Evolutionary conservation across 1,140 invertebrate species (phyloP).

Genomic region (Olivierus martensii): DNA sequence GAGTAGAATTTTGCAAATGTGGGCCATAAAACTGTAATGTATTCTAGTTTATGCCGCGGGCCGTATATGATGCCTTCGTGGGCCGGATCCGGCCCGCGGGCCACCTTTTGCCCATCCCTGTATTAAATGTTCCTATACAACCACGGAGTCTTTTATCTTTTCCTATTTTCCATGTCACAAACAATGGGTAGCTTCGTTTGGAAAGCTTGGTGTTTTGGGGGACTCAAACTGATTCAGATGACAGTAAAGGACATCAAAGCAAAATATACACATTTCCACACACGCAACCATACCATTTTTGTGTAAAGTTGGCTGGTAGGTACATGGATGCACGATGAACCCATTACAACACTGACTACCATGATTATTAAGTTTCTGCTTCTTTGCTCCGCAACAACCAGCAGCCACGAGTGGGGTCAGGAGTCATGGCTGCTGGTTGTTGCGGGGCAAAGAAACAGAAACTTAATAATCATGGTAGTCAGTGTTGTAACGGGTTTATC

Average conservation of each 20-base stretch:
- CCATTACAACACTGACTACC: conserved; percentile 34
- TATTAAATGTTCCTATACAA: conserved; percentile 92
- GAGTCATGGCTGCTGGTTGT: conserved; percentile 76
- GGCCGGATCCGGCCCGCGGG: too few species aligned
- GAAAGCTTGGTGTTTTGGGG: conserved; percentile 75
- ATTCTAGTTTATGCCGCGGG: too few species aligned
- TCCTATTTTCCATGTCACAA: conserved; percentile 97
- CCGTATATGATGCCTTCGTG: too few species aligned
- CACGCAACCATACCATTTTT: conserved; percentile 55
- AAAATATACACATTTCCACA: conserved; percentile 95
- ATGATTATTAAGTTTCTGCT: conserved; percentile 70
- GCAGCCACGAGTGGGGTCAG: too few species aligned
- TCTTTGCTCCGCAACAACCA: conserved; percentile 74
- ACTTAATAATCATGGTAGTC: conserved; percentile 50
- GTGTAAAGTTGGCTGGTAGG: conserved; percentile 26
- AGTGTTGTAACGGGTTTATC: conserved; percentile 33
- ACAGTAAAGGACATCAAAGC: conserved; percentile 92
- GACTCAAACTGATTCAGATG: conserved; percentile 83
- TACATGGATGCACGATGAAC: conserved; percentile 39
- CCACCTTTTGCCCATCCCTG: too few species aligned
- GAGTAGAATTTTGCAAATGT: too few species aligned
- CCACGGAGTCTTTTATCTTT: conserved; percentile 77
- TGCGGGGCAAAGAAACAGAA: conserved; percentile 80
- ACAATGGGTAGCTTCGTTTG: conserved; percentile 90
- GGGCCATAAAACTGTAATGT: too few species aligned